These are phyloP conservation scores for Pandemis heparana DNA, from an alignment of 2,888 invertebrate species.

Conservation along the genomic window DNA sequence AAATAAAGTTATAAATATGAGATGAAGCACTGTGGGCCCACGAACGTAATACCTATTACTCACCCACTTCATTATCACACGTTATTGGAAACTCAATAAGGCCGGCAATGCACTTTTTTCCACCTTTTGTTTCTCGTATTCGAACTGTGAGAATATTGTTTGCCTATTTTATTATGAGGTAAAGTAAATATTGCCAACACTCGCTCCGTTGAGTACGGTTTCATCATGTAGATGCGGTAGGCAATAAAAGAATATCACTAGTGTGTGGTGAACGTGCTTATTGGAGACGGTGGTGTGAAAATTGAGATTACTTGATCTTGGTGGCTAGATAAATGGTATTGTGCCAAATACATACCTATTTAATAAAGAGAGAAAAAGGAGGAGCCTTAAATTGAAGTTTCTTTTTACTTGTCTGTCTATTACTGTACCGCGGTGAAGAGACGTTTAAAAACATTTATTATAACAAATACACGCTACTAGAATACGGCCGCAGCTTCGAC, in stretches of 20 bases:
- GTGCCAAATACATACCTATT: constrained; percentile 43
- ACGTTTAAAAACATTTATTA: no score
- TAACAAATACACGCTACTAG: no score
- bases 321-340: constrained; percentile 39
- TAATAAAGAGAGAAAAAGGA: constrained; percentile 52
- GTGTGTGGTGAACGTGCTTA: constrained; percentile 32
- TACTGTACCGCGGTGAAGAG: no score
- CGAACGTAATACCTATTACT: constrained; percentile 55
- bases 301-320: constrained; percentile 33
- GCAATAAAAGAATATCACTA: constrained; percentile 47
- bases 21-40: constrained; percentile 59
- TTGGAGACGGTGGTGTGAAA: constrained; percentile 21
- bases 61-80: constrained; percentile 69
- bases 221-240: constrained; percentile 56
- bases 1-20: constrained; percentile 72
- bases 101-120: constrained; percentile 56
- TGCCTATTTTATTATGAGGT: constrained; percentile 59
- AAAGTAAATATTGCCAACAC: constrained; percentile 58
- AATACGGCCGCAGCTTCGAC: no score
- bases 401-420: not conserved
- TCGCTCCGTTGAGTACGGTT: constrained; percentile 48
- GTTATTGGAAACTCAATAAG: constrained; percentile 73
- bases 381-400: not conserved
- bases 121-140: constrained; percentile 53
- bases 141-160: constrained; percentile 45